Base-by-base conservation (phyloP, 2,888 invertebrate genomes). In the Arrhopalites spinosus region DNA sequence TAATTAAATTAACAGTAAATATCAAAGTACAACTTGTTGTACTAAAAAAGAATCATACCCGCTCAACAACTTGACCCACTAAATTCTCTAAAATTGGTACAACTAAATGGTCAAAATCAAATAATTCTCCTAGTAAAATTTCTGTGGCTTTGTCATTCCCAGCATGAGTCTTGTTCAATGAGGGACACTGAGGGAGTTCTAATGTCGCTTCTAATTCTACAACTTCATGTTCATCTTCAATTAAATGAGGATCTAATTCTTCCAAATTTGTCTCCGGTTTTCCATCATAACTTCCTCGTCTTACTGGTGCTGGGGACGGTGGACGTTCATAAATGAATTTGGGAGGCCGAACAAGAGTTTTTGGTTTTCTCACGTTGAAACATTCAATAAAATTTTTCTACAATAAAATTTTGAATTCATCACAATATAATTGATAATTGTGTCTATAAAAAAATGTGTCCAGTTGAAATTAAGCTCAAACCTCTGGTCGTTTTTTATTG, bases 371-470 rank as follows among this genome's bases (percentile, higher is more conserved):
- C 20, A 74, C 74, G 43, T 74, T 74, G 30, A 74, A 74, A 68
- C 66, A 74, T 74, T 74, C 53, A n/a, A 74, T 74, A 56, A 74
- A 74, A 43, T 59, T 61, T 74, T 74, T 74, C 69, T 74, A n/a
- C n/a, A n/a, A n/a, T n/a, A 15, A 45, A 45, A 45, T 45, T 13
- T 45, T 13, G 47, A 45, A 45, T 45, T 45, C 15, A 45, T 45
- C 11, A 45, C 11, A 45, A 45, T 45, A 45, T n/a, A n/a, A n/a
- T n/a, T n/a, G n/a, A n/a, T n/a, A n/a, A n/a, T n/a, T n/a, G n/a
- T n/a, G n/a, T n/a, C n/a, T n/a, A n/a, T n/a, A n/a, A n/a, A n/a
- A n/a, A n/a, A n/a, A n/a, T n/a, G n/a, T n/a, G n/a, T n/a, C n/a
- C n/a, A n/a, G n/a, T n/a, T n/a, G n/a, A n/a, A n/a, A n/a, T n/a